Percentiles rank a stretch among this genome's conserved stretches.
These are phyloP conservation scores for Staurois parvus DNA, from an alignment of 2,797 vertebrate species.

Conservation along the genomic window DNA sequence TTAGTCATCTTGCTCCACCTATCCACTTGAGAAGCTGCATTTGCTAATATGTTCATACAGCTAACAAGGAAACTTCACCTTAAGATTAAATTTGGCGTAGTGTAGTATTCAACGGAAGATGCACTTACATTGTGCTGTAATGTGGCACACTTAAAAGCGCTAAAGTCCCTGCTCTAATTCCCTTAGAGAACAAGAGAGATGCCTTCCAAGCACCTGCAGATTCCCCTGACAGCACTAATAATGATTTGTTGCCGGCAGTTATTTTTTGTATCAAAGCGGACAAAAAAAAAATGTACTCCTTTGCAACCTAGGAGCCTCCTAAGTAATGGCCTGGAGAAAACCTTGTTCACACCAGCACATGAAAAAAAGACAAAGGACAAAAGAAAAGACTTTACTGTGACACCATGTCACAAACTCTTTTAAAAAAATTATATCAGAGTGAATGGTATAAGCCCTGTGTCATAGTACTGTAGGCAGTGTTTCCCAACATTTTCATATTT, in stretches of 20 bases:
- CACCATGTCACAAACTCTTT: neutral
- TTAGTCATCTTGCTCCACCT: neutral
- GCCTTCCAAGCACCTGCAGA: conserved; percentile 43
- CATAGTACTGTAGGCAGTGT: no score
- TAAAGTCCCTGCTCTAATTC: conserved; percentile 19
- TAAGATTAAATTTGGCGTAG: neutral
- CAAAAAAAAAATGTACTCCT: conserved; percentile 31
- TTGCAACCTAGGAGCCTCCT: conserved; percentile 28
- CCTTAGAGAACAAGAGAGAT: conserved; percentile 33
- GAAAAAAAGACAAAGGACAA: neutral
- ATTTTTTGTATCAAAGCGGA: conserved; percentile 42
- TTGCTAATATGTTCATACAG: neutral
- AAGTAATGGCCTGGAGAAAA: conserved; percentile 41
- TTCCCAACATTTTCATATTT: no score
- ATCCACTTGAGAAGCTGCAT: neutral
- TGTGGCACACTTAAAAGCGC: conserved; percentile 29
- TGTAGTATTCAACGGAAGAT: conserved; percentile 10
- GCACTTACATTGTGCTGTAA: conserved; percentile 10
- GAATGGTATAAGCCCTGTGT: no score
- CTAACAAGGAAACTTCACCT: neutral
- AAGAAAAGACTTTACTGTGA: neutral
- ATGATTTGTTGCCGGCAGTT: conserved; percentile 40
- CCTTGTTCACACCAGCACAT: conserved; percentile 4
- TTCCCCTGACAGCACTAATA: conserved; percentile 45
- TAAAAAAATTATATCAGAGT: no score